A percentile compares a stretch with the other conserved stretches of the same genome.
Evolutionary conservation across 1,140 invertebrate genomes (phyloP).

Genomic region (Xylocopa sonorina): DNA sequence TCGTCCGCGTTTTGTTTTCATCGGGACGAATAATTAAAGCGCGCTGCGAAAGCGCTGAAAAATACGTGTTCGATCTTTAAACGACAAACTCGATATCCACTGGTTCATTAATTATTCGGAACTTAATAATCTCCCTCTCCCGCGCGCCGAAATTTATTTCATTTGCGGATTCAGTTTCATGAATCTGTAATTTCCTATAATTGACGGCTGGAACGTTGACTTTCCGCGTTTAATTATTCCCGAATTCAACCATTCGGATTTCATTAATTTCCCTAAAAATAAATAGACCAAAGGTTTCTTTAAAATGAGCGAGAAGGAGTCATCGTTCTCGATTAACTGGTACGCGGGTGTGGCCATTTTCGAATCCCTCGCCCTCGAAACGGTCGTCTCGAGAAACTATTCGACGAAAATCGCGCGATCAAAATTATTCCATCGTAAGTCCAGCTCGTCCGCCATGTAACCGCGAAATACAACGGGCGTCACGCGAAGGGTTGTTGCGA

Average conservation of each 20-base stretch:
- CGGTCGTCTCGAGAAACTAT: too few species aligned
- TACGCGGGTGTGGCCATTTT: too few species aligned
- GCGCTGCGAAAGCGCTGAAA: not conserved
- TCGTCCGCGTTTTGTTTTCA: not conserved
- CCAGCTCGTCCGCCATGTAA: conserved; percentile 26
- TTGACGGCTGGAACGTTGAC: not conserved
- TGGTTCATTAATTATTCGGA: conserved; percentile 21
- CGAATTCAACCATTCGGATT: not conserved
- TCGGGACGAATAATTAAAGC: not conserved
- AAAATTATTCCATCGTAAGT: not conserved
- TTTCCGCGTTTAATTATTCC: not conserved
- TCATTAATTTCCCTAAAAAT: conserved; percentile 2
- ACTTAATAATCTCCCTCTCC: conserved; percentile 28
- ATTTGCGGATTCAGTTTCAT: not conserved
- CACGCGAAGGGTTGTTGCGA: conserved; percentile 53
- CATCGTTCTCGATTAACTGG: too few species aligned
- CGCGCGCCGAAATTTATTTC: not conserved
- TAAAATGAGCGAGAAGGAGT: not conserved
- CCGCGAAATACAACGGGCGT: conserved; percentile 42
- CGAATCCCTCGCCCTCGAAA: too few species aligned
- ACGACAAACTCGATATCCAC: conserved; percentile 3
- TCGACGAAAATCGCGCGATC: not conserved
- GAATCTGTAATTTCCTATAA: conserved; percentile 5
- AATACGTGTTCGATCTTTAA: not conserved
- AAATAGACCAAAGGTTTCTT: not conserved